Conservation (phyloP, 2,797 vertebrate genomes). For the Oreochromis mossambicus region DNA sequence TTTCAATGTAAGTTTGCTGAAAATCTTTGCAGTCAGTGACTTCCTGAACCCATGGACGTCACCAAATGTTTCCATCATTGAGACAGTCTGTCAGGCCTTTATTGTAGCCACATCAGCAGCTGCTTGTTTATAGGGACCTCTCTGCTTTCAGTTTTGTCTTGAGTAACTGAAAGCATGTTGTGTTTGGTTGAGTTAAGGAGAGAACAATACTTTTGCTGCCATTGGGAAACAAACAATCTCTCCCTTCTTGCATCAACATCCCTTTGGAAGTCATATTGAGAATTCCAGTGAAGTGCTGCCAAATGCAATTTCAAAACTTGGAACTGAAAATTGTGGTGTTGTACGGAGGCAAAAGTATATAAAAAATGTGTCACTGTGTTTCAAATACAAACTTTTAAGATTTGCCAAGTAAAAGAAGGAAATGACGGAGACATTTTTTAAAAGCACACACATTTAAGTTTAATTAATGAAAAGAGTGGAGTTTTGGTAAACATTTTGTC, state of each 20-base stretch:
- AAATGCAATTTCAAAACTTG: not conserved
- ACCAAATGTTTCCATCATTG: not conserved
- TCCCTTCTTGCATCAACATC: not conserved
- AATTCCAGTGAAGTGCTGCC: not conserved
- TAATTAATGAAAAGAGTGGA: slow-evolving; percentile 83
- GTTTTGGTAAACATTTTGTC: slow-evolving; percentile 83
- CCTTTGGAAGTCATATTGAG: not conserved
- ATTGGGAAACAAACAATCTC: not conserved
- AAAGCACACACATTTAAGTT: slow-evolving; percentile 83
- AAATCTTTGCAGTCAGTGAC: not conserved
- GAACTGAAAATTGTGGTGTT: not conserved
- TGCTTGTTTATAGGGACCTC: not conserved
- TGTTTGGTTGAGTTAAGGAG: not conserved
- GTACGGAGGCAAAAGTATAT: not conserved
- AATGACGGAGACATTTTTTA: slow-evolving; percentile 26
- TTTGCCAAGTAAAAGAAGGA: not conserved
- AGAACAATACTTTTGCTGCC: not conserved
- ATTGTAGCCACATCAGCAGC: not conserved
- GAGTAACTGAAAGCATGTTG: not conserved
- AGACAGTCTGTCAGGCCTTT: not conserved
- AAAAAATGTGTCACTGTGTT: not conserved
- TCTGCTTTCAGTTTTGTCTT: not conserved
- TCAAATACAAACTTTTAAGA: not conserved
- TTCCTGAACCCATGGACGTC: not conserved
- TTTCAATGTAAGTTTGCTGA: not conserved